A percentile compares a stretch with the other conserved stretches of the same genome.
Evolutionary conservation across 2,888 invertebrate genomes (phyloP).

Genomic region (Pyrgus malvae): DNA sequence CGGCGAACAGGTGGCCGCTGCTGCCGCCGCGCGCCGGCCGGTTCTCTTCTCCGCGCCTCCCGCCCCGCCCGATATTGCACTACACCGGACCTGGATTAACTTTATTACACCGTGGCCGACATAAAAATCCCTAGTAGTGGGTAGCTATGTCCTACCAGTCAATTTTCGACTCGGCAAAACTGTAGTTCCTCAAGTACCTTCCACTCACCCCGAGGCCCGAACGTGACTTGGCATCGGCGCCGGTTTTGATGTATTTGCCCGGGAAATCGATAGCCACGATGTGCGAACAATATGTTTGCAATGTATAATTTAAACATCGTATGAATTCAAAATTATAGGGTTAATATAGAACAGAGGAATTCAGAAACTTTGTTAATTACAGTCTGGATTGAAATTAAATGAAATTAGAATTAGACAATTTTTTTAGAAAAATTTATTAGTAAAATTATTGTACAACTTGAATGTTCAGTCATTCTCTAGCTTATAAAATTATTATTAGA

Average conservation of each 20-base stretch:
- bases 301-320: constrained; percentile 23
- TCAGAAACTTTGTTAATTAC: too few species aligned
- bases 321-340: constrained; percentile 27
- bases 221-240: constrained; percentile 70
- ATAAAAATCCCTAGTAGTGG: constrained; percentile 56
- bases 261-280: constrained; percentile 36
- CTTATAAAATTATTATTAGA: too few species aligned
- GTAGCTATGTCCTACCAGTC: constrained; percentile 38
- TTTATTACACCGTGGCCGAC: constrained; percentile 65
- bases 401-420: too few species aligned
- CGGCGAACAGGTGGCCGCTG: constrained; percentile 70
- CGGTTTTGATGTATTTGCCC: constrained; percentile 40
- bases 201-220: constrained; percentile 39
- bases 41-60: constrained; percentile 43
- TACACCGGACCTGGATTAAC: constrained; percentile 72
- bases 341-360: neutral
- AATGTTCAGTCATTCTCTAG: too few species aligned
- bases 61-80: constrained; percentile 56
- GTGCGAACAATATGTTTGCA: constrained; percentile 31
- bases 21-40: constrained; percentile 44
- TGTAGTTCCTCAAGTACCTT: constrained; percentile 36
- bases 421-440: too few species aligned
- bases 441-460: too few species aligned
- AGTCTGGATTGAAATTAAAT: too few species aligned
- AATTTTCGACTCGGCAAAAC: constrained; percentile 39